Conservation (phyloP, 2,797 vertebrate genomes). For the Sebastes nivosus region DNA sequence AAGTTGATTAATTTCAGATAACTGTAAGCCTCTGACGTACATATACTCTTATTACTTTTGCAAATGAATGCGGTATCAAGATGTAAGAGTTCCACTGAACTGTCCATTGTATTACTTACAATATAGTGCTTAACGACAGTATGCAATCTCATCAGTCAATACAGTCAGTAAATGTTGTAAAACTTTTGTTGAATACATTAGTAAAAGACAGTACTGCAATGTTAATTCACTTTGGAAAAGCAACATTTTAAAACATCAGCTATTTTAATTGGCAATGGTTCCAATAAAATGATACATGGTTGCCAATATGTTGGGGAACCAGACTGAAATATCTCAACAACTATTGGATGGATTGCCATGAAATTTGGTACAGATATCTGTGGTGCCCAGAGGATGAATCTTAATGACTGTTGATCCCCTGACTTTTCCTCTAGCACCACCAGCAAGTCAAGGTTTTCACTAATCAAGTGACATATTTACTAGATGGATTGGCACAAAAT, state of each 20-base stretch:
- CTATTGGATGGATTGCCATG: not conserved
- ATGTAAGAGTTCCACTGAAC: constrained; percentile 11
- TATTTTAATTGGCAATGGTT: constrained; percentile 4
- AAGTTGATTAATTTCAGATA: constrained; percentile 61
- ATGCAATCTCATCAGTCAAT: not conserved
- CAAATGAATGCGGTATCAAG: constrained; percentile 43
- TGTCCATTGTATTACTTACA: constrained; percentile 1
- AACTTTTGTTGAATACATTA: not conserved
- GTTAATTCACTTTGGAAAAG: constrained; percentile 3
- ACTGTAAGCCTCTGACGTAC: constrained; percentile 25
- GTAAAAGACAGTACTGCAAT: not conserved
- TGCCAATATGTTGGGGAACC: constrained; percentile 11
- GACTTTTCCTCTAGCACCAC: not conserved
- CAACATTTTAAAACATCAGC: constrained; percentile 2
- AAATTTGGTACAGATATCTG: not conserved
- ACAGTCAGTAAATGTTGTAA: not conserved
- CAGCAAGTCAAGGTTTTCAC: not conserved
- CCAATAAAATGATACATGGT: constrained; percentile 25
- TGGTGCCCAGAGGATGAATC: not conserved
- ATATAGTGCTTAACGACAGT: not conserved
- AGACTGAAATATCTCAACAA: not conserved
- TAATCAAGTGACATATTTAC: not conserved
- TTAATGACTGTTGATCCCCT: not conserved
- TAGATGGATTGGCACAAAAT: not conserved
- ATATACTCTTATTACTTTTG: constrained; percentile 27